Conservation (phyloP, 2,888 invertebrate genomes). For the Leptopilina syphax region DNA sequence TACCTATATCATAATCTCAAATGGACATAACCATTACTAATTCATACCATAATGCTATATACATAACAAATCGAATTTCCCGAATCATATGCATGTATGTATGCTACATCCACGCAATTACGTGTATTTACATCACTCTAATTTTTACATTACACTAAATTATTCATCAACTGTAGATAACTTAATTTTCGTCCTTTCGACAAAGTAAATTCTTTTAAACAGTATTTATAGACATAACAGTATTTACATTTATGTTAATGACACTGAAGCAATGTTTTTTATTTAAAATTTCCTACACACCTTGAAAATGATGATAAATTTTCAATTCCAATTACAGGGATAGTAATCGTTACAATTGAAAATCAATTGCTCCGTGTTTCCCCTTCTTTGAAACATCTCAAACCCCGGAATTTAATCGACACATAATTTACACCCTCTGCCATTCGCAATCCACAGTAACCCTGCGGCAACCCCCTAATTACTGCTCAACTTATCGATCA, state of each 20-base stretch:
- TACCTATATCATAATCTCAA: constrained; percentile 27
- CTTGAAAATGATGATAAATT: not conserved
- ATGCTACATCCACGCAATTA: no score
- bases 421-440: constrained; percentile 25
- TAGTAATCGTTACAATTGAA: constrained; percentile 14
- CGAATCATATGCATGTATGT: not conserved
- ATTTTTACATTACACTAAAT: no score
- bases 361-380: constrained; percentile 19
- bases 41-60: constrained; percentile 42
- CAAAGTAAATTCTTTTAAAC: no score
- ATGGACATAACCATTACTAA: constrained; percentile 36
- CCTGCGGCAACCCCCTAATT: constrained; percentile 21
- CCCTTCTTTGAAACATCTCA: constrained; percentile 19
- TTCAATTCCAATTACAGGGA: constrained; percentile 2
- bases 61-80: constrained; percentile 50
- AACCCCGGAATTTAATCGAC: constrained; percentile 30
- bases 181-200: no score
- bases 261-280: not conserved
- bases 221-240: no score
- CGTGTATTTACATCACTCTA: no score
- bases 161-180: no score
- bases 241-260: no score
- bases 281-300: not conserved
- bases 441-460: constrained; percentile 7
- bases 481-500: constrained; percentile 21